Percentiles rank a stretch among this genome's conserved stretches.
Conservation (phyloP, 2,888 invertebrate genomes). For the Torymus tubicola region DNA sequence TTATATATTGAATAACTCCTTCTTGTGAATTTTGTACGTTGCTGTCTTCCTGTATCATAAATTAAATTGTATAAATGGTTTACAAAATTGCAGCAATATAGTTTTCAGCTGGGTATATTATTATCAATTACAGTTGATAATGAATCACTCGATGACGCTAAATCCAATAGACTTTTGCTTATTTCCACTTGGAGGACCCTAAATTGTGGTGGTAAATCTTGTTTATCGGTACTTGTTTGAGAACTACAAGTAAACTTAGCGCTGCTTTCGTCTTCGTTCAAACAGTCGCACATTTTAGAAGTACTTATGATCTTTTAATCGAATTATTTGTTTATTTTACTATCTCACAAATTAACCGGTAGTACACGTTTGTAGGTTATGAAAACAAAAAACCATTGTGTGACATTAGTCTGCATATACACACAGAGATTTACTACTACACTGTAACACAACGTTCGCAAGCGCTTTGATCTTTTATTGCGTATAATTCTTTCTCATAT, state of each 20-base stretch:
- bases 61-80: no score
- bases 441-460: neutral
- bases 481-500: neutral
- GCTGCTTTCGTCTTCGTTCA: neutral
- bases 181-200: neutral
- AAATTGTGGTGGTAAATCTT: no score
- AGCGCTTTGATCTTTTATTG: slow-evolving; percentile 37
- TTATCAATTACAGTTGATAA: slow-evolving; percentile 5
- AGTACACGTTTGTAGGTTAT: slow-evolving; percentile 6
- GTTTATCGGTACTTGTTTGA: no score
- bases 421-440: neutral
- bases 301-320: no score
- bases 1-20: no score
- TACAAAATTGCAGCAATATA: no score
- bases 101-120: neutral
- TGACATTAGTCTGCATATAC: no score
- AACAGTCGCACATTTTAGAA: neutral
- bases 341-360: neutral
- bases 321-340: no score
- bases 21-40: no score
- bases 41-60: no score
- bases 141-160: neutral
- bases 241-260: no score
- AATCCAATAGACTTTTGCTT: neutral
- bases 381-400: neutral